Evolutionary conservation across 2,113 vertebrate species (phyloP), one percentile per base, ranked within the genome.

Genomic region (Cyphotilapia sp.): DNA sequence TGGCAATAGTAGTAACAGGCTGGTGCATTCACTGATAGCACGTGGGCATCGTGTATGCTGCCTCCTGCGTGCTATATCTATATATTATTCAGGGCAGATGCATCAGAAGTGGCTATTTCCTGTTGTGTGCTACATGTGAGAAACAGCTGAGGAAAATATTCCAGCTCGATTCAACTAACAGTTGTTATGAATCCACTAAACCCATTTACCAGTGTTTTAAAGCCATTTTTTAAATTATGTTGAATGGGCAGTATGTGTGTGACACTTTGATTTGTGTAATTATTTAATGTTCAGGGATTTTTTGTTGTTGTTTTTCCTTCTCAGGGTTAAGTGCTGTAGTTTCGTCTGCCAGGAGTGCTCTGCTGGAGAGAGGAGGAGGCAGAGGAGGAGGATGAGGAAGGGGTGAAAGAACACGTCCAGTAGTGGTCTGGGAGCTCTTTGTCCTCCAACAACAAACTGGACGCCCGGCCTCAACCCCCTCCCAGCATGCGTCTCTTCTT

Each of bases 401-500:
- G 91, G 92, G 85, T 89, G 80, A 85, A 82, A 89, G 84, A 89
- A 89, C 85, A 88, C 78, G 86, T 91, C 88, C 93, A 92, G 87
- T 81, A 91, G 93, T 71, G 29, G 10, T 84, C 85, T 78, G 33
- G 86, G 56, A 74, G 80, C 82, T 88, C 84, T 76, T 84, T 63
- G 40, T 87, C 85, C 69, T 84, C 57, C 83, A 42, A 42, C 78
- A 82, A 78, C 92, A 87, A 89, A 85, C 90, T 88, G 87, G 93
- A 90, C 56, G 19, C 81, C 66, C 59, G 13, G 83, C 83, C 81
- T 91, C 87, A 71, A 74, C 59, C 83, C 82, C 90, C 93, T 82
- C 92, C 94, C 93, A 95, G 95, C 96, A 96, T 94, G 94, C 93
- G 89, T 88, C 93, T 94, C 91, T 94, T 88, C 91, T 89, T 89